Evolutionary conservation across 2,888 invertebrate species (phyloP).

Genomic region (Sesamia inferens): DNA sequence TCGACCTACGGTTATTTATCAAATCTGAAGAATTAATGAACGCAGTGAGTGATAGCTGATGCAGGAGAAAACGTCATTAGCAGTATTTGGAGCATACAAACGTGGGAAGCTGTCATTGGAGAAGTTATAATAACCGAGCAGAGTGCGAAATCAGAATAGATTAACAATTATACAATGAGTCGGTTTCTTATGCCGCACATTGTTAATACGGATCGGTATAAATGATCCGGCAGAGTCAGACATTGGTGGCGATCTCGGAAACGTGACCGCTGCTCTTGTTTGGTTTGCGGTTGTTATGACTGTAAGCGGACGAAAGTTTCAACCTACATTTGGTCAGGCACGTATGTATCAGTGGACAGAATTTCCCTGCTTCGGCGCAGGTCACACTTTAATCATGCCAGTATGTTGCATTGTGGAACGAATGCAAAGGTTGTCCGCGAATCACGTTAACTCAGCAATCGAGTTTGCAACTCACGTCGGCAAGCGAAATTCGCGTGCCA

Average conservation of each 20-base stretch:
- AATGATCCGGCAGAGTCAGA: constrained; percentile 70
- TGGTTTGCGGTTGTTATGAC: constrained; percentile 83
- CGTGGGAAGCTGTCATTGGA: constrained; percentile 82
- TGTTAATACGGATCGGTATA: constrained; percentile 72
- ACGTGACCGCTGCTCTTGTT: constrained; percentile 85
- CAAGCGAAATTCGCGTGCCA: constrained; percentile 76
- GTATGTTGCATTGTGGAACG: constrained; percentile 83
- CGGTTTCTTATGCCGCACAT: constrained; percentile 70
- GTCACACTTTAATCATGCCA: constrained; percentile 81
- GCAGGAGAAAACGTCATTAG: constrained; percentile 66
- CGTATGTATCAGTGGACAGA: constrained; percentile 81
- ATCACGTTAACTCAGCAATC: constrained; percentile 59
- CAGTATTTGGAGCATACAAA: constrained; percentile 83
- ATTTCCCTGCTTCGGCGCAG: constrained; percentile 83
- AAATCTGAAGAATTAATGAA: constrained; percentile 69
- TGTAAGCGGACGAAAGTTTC: constrained; percentile 84
- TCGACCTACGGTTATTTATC: constrained; percentile 60
- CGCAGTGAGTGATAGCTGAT: constrained; percentile 44
- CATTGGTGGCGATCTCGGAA: constrained; percentile 75
- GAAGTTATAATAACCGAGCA: constrained; percentile 75
- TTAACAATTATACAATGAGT: constrained; percentile 74
- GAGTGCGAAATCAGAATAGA: constrained; percentile 74
- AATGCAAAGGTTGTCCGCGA: constrained; percentile 83
- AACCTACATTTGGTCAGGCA: constrained; percentile 83
- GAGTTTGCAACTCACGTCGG: constrained; percentile 75